Conservation (phyloP, 2,113 vertebrate genomes). For the Cephalopholis sonnerati region DNA sequence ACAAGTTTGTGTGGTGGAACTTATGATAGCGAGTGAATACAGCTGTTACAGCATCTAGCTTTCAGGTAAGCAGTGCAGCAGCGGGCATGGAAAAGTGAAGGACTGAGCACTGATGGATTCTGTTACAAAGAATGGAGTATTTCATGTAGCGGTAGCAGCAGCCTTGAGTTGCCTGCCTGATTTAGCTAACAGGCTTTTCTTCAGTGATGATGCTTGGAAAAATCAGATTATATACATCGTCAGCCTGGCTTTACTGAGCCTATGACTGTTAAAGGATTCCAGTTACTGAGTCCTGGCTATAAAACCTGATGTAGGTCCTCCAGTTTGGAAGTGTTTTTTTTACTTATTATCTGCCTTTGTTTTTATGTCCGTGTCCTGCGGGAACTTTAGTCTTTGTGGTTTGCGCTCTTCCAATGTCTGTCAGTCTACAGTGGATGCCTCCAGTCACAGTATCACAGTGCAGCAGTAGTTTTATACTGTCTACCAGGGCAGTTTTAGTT, state of each 20-base stretch:
- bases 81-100: not conserved
- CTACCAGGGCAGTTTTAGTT: constrained; percentile 47
- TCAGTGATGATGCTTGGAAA: not conserved
- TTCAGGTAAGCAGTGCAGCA: not conserved
- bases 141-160: not conserved
- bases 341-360: not conserved
- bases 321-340: not conserved
- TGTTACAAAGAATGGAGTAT: not conserved
- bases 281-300: not conserved
- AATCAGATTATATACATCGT: not conserved
- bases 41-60: not conserved
- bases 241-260: too few relatives aligned
- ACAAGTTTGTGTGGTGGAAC: not conserved
- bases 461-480: constrained; percentile 47
- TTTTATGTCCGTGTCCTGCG: not conserved
- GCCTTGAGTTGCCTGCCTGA: not conserved
- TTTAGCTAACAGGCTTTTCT: not conserved
- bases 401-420: not conserved
- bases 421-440: constrained; percentile 10
- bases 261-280: not conserved
- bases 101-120: not conserved
- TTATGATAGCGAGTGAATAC: not conserved
- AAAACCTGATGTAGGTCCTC: not conserved
- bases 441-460: constrained; percentile 1
- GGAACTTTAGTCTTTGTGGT: constrained; percentile 5